Percentiles rank a stretch among this genome's conserved stretches.
These are phyloP conservation scores for Bruchidius siliquastri DNA, from an alignment of 2,888 invertebrate species.

Conservation along the genomic window DNA sequence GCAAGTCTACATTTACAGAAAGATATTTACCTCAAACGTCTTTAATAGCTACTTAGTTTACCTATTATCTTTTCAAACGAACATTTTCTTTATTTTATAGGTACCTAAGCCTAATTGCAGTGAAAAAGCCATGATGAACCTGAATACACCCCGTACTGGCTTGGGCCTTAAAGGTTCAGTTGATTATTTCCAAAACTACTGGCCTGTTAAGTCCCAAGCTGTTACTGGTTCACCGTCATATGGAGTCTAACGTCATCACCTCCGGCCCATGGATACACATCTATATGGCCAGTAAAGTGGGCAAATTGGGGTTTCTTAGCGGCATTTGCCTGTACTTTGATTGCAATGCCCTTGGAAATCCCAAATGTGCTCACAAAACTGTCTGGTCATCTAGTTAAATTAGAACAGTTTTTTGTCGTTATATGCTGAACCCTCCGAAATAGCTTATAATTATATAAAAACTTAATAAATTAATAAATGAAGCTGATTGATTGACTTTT, in stretches of 20 bases:
- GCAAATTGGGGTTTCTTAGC: slow-evolving; percentile 77
- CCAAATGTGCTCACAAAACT: slow-evolving; percentile 60
- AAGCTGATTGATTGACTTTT: no score
- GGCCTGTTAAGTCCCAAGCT: slow-evolving; percentile 86
- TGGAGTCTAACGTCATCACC: slow-evolving; percentile 4
- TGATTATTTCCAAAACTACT: slow-evolving; percentile 63
- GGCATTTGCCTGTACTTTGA: slow-evolving; percentile 65
- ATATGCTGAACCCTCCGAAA: no score
- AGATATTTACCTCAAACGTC: no score
- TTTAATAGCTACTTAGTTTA: no score
- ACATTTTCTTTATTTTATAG: no score
- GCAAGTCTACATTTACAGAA: no score
- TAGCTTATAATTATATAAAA: no score
- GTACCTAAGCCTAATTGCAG: neutral
- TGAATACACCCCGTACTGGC: slow-evolving; percentile 33
- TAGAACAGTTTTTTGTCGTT: no score
- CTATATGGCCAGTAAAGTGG: slow-evolving; percentile 34
- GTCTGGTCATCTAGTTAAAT: no score
- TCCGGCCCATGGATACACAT: neutral
- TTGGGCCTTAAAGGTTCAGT: slow-evolving; percentile 73
- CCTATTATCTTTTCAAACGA: no score
- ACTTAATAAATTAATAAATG: no score
- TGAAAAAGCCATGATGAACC: neutral
- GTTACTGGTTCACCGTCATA: slow-evolving; percentile 40
- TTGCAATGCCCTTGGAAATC: slow-evolving; percentile 84